phyloP scores from a whole-genome alignment of 1,140 invertebrate species.

The Rhizoglyphus robini region DNA sequence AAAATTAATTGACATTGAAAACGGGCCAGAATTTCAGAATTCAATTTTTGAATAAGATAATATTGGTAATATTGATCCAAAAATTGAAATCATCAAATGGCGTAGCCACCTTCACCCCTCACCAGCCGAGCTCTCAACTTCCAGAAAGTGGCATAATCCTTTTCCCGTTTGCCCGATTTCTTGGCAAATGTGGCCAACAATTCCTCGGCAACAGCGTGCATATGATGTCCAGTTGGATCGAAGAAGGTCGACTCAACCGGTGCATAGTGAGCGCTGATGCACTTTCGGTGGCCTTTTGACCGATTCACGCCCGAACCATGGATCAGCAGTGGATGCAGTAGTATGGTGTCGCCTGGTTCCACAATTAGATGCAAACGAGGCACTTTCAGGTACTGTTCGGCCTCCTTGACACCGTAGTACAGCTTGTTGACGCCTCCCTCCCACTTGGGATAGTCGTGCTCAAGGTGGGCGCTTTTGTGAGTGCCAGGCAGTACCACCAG shows the following conservation, averaged over 20 bases:
- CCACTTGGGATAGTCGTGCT: constrained; percentile 59
- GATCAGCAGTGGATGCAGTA: constrained; percentile 74
- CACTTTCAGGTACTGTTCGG: constrained; percentile 36
- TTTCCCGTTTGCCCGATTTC: background rate
- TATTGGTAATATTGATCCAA: too few species aligned
- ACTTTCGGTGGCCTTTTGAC: constrained; percentile 48
- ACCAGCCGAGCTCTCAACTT: constrained; percentile 1
- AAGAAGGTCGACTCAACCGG: constrained; percentile 55
- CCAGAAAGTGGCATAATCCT: constrained; percentile 10
- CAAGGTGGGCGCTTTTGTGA: constrained; percentile 49
- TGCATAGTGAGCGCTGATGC: constrained; percentile 71
- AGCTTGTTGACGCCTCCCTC: constrained; percentile 57
- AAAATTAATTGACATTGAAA: too few species aligned
- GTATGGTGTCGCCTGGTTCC: constrained; percentile 73
- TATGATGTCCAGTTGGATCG: constrained; percentile 49
- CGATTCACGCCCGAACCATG: constrained; percentile 71
- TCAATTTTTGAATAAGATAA: too few species aligned
- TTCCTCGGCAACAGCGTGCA: constrained; percentile 53
- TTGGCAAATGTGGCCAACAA: constrained; percentile 40
- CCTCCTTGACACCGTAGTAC: constrained; percentile 61
- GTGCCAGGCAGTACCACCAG: constrained; percentile 54
- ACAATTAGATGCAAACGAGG: constrained; percentile 51
- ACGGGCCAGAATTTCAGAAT: too few species aligned
- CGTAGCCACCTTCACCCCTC: background rate
- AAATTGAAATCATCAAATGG: too few species aligned